phyloP scores from a whole-genome alignment of 2,797 vertebrate genomes.

The Allobates femoralis region DNA sequence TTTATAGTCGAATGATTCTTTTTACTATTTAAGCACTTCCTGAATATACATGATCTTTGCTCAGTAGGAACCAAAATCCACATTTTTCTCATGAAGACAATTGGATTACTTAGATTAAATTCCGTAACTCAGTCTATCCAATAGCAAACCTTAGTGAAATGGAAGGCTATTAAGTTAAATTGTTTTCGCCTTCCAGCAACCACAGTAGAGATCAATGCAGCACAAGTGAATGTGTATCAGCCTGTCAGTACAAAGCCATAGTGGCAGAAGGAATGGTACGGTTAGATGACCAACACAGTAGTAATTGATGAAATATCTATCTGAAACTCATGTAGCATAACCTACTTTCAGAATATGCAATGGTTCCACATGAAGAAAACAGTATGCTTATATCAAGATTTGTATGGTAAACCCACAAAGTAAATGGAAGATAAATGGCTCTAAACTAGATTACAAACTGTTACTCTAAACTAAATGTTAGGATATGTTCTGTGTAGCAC shows the following conservation, averaged over 20 bases:
- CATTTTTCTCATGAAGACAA: neutral
- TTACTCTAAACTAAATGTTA: no score
- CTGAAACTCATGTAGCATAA: neutral
- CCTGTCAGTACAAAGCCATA: neutral
- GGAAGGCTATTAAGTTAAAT: conserved; percentile 6
- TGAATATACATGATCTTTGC: neutral
- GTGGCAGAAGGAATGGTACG: neutral
- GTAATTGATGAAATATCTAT: neutral
- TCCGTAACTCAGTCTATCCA: neutral
- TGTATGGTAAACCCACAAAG: neutral
- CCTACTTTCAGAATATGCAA: neutral
- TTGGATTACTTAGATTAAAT: neutral
- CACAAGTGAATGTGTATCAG: neutral
- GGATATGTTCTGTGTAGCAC: no score
- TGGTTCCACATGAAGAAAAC: neutral
- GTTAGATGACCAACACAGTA: neutral
- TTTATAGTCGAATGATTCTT: neutral
- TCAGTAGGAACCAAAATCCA: neutral
- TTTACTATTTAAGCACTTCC: neutral
- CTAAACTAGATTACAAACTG: no score
- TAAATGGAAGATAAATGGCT: no score
- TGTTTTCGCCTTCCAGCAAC: neutral
- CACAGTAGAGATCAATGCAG: neutral
- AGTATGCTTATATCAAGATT: neutral
- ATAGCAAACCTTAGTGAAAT: neutral